phyloP scores from a whole-genome alignment of 2,888 invertebrate species.

The Agonopterix subpropinquella region DNA sequence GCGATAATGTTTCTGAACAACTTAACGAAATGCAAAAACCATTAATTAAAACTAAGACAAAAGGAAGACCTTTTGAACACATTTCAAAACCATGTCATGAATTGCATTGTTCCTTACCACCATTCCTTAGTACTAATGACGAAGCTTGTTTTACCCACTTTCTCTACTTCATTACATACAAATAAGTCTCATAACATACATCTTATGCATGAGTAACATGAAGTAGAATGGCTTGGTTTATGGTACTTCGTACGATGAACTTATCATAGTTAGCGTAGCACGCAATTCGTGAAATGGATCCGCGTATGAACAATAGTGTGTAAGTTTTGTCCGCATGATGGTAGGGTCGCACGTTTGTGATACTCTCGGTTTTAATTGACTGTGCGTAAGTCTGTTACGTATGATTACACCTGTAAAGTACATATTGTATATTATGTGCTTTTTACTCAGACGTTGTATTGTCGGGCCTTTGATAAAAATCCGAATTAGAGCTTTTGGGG shows the following conservation, averaged over 20 bases:
- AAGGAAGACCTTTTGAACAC: background rate
- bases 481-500: no score
- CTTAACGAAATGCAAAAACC: slow-evolving; percentile 28
- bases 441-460: background rate
- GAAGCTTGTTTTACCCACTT: slow-evolving; percentile 39
- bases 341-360: slow-evolving; percentile 23
- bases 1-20: no score
- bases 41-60: slow-evolving; percentile 33
- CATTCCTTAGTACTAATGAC: slow-evolving; percentile 23
- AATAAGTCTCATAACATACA: no score
- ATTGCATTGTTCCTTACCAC: background rate
- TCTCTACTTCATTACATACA: slow-evolving; percentile 14
- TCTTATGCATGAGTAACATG: no score
- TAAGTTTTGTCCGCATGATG: slow-evolving; percentile 21
- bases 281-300: slow-evolving; percentile 26
- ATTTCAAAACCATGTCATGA: background rate
- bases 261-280: slow-evolving; percentile 26
- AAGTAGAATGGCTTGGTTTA: no score
- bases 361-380: slow-evolving; percentile 27
- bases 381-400: slow-evolving; percentile 10
- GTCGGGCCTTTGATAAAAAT: no score
- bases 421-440: background rate
- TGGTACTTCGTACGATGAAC: no score
- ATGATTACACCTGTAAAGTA: background rate
- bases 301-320: slow-evolving; percentile 36